Evolutionary conservation across 92 coral and sea anemone genomes (phyloP).

Genomic region (Paragorgia papillata): DNA sequence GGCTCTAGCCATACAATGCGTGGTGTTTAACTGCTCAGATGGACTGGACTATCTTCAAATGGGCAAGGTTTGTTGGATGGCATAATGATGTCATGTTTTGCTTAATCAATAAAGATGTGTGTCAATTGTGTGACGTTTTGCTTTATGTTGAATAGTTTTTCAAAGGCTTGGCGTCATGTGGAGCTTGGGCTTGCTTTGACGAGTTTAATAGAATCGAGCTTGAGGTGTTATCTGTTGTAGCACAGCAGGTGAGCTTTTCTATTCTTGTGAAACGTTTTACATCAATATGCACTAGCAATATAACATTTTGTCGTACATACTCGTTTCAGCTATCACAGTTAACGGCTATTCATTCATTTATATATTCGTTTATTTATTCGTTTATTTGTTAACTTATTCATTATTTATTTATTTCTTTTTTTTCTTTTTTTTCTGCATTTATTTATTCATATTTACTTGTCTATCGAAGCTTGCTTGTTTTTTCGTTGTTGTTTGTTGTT

Average conservation of each 20-base stretch:
- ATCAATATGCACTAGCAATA: background rate
- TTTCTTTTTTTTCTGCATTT: too few species aligned
- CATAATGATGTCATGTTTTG: background rate
- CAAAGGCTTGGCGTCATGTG: conserved; percentile 98
- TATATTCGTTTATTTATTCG: too few species aligned
- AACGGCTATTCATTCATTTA: too few species aligned
- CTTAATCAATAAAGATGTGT: background rate
- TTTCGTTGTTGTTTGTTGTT: too few species aligned
- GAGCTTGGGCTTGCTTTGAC: conserved; percentile 99
- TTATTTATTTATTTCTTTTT: too few species aligned
- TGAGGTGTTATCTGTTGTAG: conserved; percentile 97
- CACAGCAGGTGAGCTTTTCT: conserved; percentile 77
- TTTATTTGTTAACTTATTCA: too few species aligned
- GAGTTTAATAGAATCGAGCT: conserved; percentile 99
- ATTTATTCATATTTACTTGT: too few species aligned
- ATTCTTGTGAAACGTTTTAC: background rate
- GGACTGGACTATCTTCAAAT: conserved; percentile 98
- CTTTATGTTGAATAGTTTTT: conserved; percentile 81
- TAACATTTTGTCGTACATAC: too few species aligned
- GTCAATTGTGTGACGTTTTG: background rate
- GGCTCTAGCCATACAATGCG: conserved; percentile 98
- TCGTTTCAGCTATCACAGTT: too few species aligned
- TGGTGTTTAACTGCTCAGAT: conserved; percentile 98
- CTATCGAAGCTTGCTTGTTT: too few species aligned
- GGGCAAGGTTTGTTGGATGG: conserved; percentile 78